A percentile compares a stretch with the other conserved stretches of the same genome.
phyloP scores from a whole-genome alignment of 2,113 vertebrate species.

The Tragelaphus strepsiceros region DNA sequence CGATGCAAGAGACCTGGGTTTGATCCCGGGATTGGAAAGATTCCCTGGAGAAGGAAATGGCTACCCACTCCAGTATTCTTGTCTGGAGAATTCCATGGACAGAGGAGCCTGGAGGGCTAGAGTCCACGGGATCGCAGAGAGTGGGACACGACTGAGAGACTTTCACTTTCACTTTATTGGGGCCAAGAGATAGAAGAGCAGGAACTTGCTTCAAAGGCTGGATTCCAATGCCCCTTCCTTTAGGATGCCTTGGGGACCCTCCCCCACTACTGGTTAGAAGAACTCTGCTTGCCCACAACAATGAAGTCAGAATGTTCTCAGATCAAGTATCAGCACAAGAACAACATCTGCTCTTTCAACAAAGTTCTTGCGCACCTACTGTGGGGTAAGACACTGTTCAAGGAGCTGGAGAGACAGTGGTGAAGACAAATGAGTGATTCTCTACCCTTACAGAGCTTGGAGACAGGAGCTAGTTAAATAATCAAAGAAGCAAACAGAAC shows the following conservation, averaged over 20 bases:
- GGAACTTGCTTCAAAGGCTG: neutral
- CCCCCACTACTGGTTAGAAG: neutral
- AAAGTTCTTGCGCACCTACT: neutral
- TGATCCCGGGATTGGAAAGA: neutral
- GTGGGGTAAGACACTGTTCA: neutral
- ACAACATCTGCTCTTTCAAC: neutral
- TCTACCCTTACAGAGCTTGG: neutral
- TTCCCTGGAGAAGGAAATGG: neutral
- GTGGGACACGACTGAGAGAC: rapidly evolving
- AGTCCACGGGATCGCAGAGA: rapidly evolving
- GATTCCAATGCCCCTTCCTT: neutral
- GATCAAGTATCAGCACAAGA: neutral
- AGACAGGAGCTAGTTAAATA: neutral
- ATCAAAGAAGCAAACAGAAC: neutral
- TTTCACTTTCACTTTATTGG: neutral
- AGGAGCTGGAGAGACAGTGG: neutral
- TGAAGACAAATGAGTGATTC: neutral
- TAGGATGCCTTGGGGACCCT: neutral
- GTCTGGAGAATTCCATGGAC: neutral
- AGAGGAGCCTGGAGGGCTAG: neutral
- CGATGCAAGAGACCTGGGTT: neutral
- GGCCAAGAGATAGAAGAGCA: neutral
- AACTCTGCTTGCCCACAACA: neutral
- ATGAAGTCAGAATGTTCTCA: neutral
- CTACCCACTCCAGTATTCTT: neutral